These are phyloP conservation scores for Vespertilio murinus DNA, from an alignment of 2,797 vertebrate genomes.

Conservation along the genomic window DNA sequence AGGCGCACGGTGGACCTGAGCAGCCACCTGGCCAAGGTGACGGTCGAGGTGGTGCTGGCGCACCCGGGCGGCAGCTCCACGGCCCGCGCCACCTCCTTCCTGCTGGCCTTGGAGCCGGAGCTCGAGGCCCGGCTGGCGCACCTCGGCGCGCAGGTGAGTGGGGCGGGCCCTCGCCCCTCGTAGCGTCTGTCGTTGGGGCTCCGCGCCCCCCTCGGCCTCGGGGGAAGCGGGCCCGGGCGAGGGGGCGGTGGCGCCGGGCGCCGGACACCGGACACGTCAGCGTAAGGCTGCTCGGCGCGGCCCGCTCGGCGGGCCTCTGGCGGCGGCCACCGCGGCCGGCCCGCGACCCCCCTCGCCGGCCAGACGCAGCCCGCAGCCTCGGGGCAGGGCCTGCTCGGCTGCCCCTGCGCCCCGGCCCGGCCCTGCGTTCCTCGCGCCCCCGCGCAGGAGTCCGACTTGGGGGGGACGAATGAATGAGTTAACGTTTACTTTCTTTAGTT, in stretches of 20 bases:
- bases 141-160: conserved; percentile 93
- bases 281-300: rapidly evolving
- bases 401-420: rapidly evolving
- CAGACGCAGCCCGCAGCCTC: rapidly evolving
- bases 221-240: background rate
- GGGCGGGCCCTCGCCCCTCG: background rate
- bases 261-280: conserved; percentile 41
- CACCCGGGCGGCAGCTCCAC: conserved; percentile 87
- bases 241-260: background rate
- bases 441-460: no score
- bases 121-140: conserved; percentile 91
- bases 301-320: no score
- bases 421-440: no score
- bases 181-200: rapidly evolving
- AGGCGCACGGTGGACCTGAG: conserved; percentile 93
- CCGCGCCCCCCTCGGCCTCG: background rate
- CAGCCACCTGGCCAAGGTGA: conserved; percentile 95
- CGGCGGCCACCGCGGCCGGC: rapidly evolving
- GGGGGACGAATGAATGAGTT: background rate
- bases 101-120: conserved; percentile 91
- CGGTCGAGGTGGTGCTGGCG: conserved; percentile 89
- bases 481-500: background rate
- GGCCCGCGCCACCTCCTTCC: conserved; percentile 86
- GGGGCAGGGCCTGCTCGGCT: rapidly evolving
- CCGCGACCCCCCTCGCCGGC: rapidly evolving